phyloP scores from a whole-genome alignment of 2,888 invertebrate genomes.

The Morpho achilles region DNA sequence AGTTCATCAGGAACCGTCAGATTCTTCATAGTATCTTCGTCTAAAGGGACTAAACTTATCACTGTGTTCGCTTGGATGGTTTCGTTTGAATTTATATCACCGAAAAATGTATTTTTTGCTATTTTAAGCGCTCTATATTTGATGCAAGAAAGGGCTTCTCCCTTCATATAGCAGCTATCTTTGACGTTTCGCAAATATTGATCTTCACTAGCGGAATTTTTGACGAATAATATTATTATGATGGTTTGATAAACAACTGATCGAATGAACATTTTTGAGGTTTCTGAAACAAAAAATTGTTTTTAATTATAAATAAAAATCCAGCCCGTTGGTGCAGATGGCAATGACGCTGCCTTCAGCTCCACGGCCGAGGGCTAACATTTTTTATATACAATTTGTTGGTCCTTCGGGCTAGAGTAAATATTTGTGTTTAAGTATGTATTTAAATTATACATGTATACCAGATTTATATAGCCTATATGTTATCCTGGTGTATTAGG shows the following conservation, averaged over 20 bases:
- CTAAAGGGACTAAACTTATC: conserved; percentile 62
- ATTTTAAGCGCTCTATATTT: conserved; percentile 70
- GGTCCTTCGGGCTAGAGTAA: no score
- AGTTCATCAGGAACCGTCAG: conserved; percentile 42
- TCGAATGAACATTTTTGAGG: conserved; percentile 20
- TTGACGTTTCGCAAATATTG: conserved; percentile 63
- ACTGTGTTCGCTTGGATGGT: conserved; percentile 58
- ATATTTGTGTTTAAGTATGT: no score
- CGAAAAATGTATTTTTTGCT: conserved; percentile 61
- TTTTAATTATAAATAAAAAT: no score
- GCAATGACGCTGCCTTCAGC: no score
- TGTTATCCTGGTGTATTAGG: no score
- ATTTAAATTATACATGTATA: no score
- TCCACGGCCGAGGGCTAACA: no score
- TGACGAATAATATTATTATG: conserved; percentile 8
- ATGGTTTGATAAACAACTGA: conserved; percentile 13
- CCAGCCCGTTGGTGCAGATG: no score
- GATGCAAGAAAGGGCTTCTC: conserved; percentile 64
- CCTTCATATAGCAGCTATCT: conserved; percentile 60
- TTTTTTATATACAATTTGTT: no score
- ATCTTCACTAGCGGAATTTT: conserved; percentile 44
- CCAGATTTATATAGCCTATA: no score
- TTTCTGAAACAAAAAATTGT: conserved; percentile 17
- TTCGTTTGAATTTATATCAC: conserved; percentile 51
- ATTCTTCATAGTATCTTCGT: conserved; percentile 50